Conservation (phyloP, 2,113 vertebrate genomes). For the Mellivora capensis region DNA sequence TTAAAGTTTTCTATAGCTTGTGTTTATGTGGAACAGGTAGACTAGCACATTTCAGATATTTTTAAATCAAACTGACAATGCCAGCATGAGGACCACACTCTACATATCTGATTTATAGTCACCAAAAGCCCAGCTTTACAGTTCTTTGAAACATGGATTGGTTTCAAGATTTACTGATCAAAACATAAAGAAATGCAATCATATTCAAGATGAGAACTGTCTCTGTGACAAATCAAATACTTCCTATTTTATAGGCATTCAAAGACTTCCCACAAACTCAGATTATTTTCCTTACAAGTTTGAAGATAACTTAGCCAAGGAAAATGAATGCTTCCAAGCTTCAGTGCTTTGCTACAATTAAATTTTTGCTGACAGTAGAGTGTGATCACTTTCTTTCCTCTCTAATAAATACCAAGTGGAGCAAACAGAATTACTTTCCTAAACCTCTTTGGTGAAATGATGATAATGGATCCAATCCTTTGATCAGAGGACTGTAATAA, state of each 20-base stretch:
- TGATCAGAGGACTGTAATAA: not conserved
- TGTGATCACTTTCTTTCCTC: constrained; percentile 48
- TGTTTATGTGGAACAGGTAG: constrained; percentile 2
- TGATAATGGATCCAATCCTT: not conserved
- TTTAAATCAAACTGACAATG: constrained; percentile 50
- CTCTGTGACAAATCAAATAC: constrained; percentile 57
- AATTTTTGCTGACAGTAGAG: constrained; percentile 41
- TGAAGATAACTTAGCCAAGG: constrained; percentile 31
- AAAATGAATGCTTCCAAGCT: constrained; percentile 21
- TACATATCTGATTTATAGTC: constrained; percentile 42
- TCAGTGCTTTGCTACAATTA: constrained; percentile 48
- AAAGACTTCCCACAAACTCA: not conserved
- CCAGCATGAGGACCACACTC: not conserved
- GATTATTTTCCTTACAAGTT: not conserved
- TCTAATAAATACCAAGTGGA: constrained; percentile 57
- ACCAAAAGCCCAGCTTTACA: constrained; percentile 28
- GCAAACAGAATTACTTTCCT: constrained; percentile 48
- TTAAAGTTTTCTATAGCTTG: not conserved
- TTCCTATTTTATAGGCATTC: constrained; percentile 27
- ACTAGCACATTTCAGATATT: constrained; percentile 19
- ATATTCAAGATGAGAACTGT: constrained; percentile 55
- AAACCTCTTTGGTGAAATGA: constrained; percentile 40
- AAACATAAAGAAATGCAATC: constrained; percentile 55
- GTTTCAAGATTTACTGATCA: constrained; percentile 61
- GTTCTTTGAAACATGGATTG: constrained; percentile 28